Percentiles rank a stretch among this genome's conserved stretches.
These are phyloP conservation scores for Cyanistes caeruleus DNA, from an alignment of 2,113 vertebrate species.

Conservation along the genomic window DNA sequence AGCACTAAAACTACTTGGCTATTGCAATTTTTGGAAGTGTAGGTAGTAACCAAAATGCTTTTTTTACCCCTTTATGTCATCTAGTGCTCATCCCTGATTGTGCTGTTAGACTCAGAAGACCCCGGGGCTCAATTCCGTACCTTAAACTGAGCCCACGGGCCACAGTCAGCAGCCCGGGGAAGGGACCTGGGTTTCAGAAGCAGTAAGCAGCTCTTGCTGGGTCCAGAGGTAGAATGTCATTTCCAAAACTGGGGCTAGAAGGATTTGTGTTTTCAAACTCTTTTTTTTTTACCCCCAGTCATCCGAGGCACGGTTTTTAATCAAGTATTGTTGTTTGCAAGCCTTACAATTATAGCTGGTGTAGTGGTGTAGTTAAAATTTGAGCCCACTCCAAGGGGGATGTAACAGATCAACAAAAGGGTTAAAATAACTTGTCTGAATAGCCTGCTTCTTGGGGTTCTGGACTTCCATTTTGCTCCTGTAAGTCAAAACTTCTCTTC, in stretches of 20 bases:
- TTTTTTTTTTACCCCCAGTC: accelerated
- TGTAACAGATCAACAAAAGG: not conserved
- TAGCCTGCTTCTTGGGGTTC: not conserved
- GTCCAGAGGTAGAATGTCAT: not conserved
- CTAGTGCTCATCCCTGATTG: not conserved
- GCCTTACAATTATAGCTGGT: not conserved
- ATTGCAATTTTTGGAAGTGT: not conserved
- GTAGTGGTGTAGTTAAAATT: not conserved
- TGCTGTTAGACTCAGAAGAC: not conserved
- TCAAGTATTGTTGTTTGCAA: not conserved
- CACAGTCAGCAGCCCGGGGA: not conserved
- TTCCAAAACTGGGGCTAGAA: not conserved
- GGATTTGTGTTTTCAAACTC: not conserved
- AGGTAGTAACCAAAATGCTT: accelerated
- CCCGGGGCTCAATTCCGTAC: accelerated
- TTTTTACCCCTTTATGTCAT: not conserved
- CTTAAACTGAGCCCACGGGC: not conserved
- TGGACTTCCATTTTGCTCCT: not conserved
- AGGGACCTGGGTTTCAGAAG: not conserved
- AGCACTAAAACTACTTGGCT: not conserved
- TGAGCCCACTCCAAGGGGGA: not conserved
- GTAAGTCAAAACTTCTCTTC: not conserved
- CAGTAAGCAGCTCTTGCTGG: not conserved
- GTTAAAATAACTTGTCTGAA: not conserved
- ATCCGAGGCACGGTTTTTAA: not conserved